These are phyloP conservation scores for Aquatica leii DNA, from an alignment of 2,888 invertebrate species.

Conservation along the genomic window DNA sequence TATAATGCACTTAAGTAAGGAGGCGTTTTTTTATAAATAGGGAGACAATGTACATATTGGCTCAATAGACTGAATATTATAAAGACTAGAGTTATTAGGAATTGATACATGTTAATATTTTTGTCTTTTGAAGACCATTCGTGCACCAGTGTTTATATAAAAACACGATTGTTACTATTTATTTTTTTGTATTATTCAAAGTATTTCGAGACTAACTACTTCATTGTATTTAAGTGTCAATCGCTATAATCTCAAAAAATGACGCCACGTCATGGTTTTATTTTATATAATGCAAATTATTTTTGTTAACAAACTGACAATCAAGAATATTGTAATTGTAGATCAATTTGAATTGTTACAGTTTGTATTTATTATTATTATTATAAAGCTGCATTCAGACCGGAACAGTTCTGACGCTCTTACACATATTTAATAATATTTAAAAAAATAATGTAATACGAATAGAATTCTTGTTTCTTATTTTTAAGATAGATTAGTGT, in stretches of 20 bases:
- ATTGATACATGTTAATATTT: constrained; percentile 26
- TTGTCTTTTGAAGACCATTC: constrained; percentile 10
- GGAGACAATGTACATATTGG: constrained; percentile 31
- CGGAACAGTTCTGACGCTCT: background rate
- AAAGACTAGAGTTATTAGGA: constrained; percentile 31
- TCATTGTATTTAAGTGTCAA: background rate
- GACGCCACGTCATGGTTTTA: background rate
- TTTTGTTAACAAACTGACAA: constrained; percentile 19
- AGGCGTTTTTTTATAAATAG: constrained; percentile 23
- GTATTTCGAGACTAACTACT: constrained; percentile 7
- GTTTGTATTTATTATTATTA: constrained; percentile 10
- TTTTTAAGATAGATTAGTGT: constrained; percentile 6
- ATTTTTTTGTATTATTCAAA: constrained; percentile 17
- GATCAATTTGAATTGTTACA: constrained; percentile 8
- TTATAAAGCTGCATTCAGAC: background rate
- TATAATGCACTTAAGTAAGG: constrained; percentile 14
- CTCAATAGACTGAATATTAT: constrained; percentile 42
- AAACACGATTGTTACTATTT: constrained; percentile 8
- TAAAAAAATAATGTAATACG: constrained; percentile 1
- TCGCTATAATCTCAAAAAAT: constrained; percentile 8
- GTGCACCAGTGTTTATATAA: constrained; percentile 7
- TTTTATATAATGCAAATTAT: constrained; percentile 9
- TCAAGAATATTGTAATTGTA: constrained; percentile 18
- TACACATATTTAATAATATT: background rate
- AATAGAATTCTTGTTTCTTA: constrained; percentile 4